A percentile compares a stretch with the other conserved stretches of the same genome.
phyloP scores from a whole-genome alignment of 2,797 vertebrate genomes.

The Acropternis orthonyx region DNA sequence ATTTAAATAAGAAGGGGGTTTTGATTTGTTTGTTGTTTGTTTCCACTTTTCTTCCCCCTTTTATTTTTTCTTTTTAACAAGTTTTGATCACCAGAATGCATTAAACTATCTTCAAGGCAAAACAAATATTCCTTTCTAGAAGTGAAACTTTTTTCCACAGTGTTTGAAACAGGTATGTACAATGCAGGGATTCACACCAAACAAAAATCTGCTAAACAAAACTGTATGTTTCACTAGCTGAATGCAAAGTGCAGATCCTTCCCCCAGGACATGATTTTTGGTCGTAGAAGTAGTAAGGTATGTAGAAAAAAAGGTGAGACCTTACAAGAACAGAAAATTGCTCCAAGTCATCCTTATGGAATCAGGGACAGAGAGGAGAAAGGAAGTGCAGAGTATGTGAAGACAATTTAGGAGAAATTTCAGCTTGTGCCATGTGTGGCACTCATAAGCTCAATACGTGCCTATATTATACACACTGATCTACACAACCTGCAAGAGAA shows the following conservation, averaged over 20 bases:
- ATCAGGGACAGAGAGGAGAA: neutral
- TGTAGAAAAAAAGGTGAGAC: neutral
- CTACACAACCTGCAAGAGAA: slow-evolving; percentile 13
- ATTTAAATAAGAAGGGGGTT: neutral
- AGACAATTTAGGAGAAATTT: neutral
- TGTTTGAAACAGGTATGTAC: neutral
- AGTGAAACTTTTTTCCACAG: neutral
- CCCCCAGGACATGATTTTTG: neutral
- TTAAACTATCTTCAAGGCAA: neutral
- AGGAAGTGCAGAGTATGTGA: neutral
- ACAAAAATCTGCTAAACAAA: neutral
- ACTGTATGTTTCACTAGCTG: neutral
- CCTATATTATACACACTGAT: neutral
- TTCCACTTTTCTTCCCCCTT: neutral
- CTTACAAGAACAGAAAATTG: slow-evolving; percentile 28
- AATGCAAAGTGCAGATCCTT: neutral
- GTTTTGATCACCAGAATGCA: neutral
- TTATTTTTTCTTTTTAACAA: neutral
- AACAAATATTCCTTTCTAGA: neutral
- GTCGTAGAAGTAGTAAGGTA: neutral
- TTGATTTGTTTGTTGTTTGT: neutral
- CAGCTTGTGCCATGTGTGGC: neutral
- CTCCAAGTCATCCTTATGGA: neutral
- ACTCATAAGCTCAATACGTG: neutral
- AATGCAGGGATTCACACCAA: neutral